Percentiles rank a stretch among this genome's conserved stretches.
phyloP scores from a whole-genome alignment of 2,888 invertebrate genomes.

The Pasiphila rectangulata region DNA sequence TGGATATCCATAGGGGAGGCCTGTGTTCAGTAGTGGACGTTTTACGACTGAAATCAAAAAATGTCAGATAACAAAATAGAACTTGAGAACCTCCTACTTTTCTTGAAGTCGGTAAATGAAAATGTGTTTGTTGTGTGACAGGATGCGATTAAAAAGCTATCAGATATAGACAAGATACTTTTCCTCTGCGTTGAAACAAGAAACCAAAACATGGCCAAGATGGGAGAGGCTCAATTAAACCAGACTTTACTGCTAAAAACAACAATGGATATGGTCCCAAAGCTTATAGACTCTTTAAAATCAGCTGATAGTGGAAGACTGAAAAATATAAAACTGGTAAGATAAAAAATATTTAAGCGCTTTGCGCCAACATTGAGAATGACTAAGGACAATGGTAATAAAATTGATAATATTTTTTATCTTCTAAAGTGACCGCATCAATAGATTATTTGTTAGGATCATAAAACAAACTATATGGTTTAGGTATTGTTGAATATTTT shows the following conservation, averaged over 20 bases:
- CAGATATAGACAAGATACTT: constrained; percentile 90
- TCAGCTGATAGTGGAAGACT: constrained; percentile 78
- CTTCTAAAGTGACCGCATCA: background rate
- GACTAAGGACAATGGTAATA: no score
- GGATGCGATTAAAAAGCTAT: constrained; percentile 84
- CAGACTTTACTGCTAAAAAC: constrained; percentile 89
- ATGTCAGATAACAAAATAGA: no score
- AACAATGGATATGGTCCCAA: constrained; percentile 86
- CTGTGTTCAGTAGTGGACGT: no score
- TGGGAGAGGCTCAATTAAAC: constrained; percentile 88
- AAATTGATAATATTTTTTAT: background rate
- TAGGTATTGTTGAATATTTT: no score
- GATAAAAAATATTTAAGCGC: background rate
- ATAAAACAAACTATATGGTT: no score
- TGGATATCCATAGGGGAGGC: no score
- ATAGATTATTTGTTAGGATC: background rate
- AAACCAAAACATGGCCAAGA: constrained; percentile 72
- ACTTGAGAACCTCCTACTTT: no score
- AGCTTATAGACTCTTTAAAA: constrained; percentile 80
- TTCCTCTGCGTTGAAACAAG: constrained; percentile 72
- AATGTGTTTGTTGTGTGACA: constrained; percentile 37
- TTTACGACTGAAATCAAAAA: no score
- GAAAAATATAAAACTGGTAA: constrained; percentile 80
- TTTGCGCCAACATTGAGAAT: background rate
- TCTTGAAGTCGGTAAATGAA: no score